Percentiles rank a stretch among this genome's conserved stretches.
Conservation (phyloP, 2,888 invertebrate species). For the Drepana falcataria region DNA sequence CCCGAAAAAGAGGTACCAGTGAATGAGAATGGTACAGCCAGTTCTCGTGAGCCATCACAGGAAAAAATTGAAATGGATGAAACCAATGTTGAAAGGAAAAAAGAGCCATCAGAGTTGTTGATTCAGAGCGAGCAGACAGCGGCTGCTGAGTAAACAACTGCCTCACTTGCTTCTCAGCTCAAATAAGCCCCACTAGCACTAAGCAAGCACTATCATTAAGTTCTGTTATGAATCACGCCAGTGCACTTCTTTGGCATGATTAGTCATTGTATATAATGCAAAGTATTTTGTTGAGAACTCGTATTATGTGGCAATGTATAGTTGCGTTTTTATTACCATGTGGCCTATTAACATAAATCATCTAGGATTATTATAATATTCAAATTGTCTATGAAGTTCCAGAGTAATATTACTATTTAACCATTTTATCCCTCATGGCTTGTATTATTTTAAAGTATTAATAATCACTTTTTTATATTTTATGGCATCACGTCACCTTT, state of each 20-base stretch:
- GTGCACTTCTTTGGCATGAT: conserved; percentile 58
- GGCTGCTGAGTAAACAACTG: conserved; percentile 55
- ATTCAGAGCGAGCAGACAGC: conserved; percentile 65
- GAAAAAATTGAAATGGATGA: conserved; percentile 45
- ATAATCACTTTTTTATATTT: conserved; percentile 40
- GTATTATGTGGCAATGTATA: conserved; percentile 55
- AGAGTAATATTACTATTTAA: conserved; percentile 66
- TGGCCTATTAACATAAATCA: conserved; percentile 64
- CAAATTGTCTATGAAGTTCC: conserved; percentile 56
- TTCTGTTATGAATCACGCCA: conserved; percentile 62
- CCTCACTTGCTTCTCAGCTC: conserved; percentile 63
- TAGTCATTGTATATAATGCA: conserved; percentile 70
- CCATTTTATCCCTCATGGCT: conserved; percentile 54
- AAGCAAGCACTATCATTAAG: conserved; percentile 67
- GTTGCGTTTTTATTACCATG: conserved; percentile 50
- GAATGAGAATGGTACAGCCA: conserved; percentile 61
- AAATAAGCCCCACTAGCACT: conserved; percentile 66
- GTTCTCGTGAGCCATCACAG: conserved; percentile 65
- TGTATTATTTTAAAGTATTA: conserved; percentile 73
- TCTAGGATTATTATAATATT: conserved; percentile 44
- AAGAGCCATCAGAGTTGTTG: conserved; percentile 60
- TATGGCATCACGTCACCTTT: conserved; percentile 35
- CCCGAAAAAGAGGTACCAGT: conserved; percentile 47
- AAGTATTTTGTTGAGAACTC: conserved; percentile 58
- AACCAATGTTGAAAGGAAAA: conserved; percentile 40